Evolutionary conservation across 2,797 vertebrate species (phyloP).

Genomic region (Chanos chanos): DNA sequence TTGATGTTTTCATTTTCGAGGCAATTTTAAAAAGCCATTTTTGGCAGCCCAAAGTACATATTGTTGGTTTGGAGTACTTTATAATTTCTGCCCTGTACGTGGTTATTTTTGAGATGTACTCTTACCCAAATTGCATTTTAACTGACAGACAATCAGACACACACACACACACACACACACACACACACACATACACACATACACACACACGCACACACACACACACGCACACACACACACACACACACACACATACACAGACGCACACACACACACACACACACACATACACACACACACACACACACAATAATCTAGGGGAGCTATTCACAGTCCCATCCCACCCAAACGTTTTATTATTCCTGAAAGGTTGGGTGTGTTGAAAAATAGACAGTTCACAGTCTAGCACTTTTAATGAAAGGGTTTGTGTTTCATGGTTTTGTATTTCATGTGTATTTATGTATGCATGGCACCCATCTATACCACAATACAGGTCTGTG

Average conservation of each 20-base stretch:
- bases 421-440: conserved; percentile 67
- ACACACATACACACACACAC: no score
- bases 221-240: conserved; percentile 27
- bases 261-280: no score
- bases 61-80: conserved; percentile 78
- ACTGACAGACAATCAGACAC: conserved; percentile 68
- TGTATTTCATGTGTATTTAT: conserved; percentile 69
- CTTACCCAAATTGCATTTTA: conserved; percentile 76
- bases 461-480: conserved; percentile 35
- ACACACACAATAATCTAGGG: conserved; percentile 51
- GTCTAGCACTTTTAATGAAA: conserved; percentile 79
- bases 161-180: conserved; percentile 27
- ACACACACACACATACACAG: conserved; percentile 35
- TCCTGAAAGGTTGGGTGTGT: conserved; percentile 80
- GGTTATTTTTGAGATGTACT: conserved; percentile 81
- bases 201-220: conserved; percentile 30
- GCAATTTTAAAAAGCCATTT: conserved; percentile 67
- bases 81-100: conserved; percentile 78
- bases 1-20: conserved; percentile 64
- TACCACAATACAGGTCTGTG: conserved; percentile 25
- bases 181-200: conserved; percentile 13
- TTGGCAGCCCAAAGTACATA: conserved; percentile 76
- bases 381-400: conserved; percentile 79
- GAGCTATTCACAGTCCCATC: conserved; percentile 64
- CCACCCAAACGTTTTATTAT: conserved; percentile 79